Base-by-base conservation (phyloP, 2,797 vertebrate species). In the Macrochelys suwanniensis region DNA sequence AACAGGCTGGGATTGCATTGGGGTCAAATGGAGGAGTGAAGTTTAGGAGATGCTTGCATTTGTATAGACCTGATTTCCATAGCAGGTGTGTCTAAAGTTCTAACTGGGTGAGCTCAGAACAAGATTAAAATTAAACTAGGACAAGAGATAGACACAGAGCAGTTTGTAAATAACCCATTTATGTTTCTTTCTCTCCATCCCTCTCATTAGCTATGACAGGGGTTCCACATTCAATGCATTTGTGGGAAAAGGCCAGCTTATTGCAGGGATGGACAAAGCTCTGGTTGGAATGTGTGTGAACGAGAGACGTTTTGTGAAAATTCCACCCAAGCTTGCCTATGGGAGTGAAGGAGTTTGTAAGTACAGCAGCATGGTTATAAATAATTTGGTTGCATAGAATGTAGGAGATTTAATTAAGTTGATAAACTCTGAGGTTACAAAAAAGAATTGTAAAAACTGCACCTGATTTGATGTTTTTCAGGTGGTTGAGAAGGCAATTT, bases 251-350 rank as follows among this genome's bases (percentile, higher is more conserved):
- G 99, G 99, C 65, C 99, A 99, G 89, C 98, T 99, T 88, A 99
- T 99, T 76, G 98, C 98, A 57, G 99, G 99, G 42, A 99, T 99
- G 99, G 99, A 99, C 98, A 99, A 99, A 95, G 99, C 99, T 57
- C 98, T 99, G 95, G 97, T 99, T 0, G 99, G 99, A 61, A 99
- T 99, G 99, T 99, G 99, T 3, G 99, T 99, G 81, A 99, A 99
- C 0, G 98, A 99, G 98, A 98, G 99, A 53, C 98, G 99, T 0
- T 98, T 99, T 2, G 98, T 99, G 91, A 99, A 98, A 93, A 99
- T 99, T 74, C 99, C 99, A 4, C 99, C 99, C 5, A 97, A 98
- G 5, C 98, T 99, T 0, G 99, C 99, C 94, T 99, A 99, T 0
- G 99, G 99, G 42, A 99, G 98, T 4, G 96, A 98, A 78, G 99